Percentiles rank a stretch among this genome's conserved stretches.
These are phyloP conservation scores for Creontiades dilutus DNA, from an alignment of 2,888 invertebrate species.

Conservation along the genomic window DNA sequence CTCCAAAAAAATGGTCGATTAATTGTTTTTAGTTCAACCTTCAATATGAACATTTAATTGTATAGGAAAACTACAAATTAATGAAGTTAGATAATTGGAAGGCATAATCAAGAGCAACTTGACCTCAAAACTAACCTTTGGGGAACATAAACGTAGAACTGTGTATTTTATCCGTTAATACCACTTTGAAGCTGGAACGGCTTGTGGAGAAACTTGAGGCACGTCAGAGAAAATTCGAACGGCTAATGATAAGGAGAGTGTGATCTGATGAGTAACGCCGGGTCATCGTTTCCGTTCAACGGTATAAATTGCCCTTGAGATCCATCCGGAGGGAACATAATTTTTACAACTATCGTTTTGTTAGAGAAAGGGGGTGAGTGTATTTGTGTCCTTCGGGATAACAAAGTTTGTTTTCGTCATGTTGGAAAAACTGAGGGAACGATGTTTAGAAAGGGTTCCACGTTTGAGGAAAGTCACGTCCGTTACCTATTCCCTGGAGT, in stretches of 20 bases:
- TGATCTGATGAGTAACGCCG: conserved; percentile 11
- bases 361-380: background rate
- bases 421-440: background rate
- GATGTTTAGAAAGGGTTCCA: background rate
- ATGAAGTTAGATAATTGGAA: too few species aligned
- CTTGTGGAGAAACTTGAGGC: background rate
- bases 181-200: background rate
- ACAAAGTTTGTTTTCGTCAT: conserved; percentile 54
- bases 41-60: too few species aligned
- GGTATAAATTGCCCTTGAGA: background rate
- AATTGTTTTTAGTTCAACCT: too few species aligned
- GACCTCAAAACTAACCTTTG: too few species aligned
- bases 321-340: background rate
- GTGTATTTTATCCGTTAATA: too few species aligned
- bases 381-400: conserved; percentile 40
- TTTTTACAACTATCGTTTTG: background rate
- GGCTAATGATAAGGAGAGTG: background rate
- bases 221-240: background rate
- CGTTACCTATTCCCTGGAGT: background rate
- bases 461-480: conserved; percentile 23
- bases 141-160: too few species aligned
- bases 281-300: background rate
- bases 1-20: too few species aligned
- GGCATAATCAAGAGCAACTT: too few species aligned
- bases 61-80: too few species aligned